Conservation (phyloP, 1,140 invertebrate species). For the Plutomurus gul region DNA sequence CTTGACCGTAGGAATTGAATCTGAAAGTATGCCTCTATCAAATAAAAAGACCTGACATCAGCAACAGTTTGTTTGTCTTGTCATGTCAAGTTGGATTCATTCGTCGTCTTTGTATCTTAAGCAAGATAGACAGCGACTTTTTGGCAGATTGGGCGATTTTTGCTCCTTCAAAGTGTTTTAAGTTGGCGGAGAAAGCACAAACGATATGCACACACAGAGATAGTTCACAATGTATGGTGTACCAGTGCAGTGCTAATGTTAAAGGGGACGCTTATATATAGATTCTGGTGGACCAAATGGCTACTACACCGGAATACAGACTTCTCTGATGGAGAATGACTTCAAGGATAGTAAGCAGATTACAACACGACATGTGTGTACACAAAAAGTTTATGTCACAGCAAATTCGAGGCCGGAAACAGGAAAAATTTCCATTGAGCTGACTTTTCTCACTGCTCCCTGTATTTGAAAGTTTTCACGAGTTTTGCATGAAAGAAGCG, state of each 20-base stretch:
- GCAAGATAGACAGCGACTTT: slow-evolving; percentile 1
- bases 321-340: too few species aligned
- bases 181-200: background rate
- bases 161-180: background rate
- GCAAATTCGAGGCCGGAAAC: slow-evolving; percentile 22
- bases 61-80: slow-evolving; percentile 28
- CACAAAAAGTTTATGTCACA: slow-evolving; percentile 27
- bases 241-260: background rate
- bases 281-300: background rate
- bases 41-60: slow-evolving; percentile 24
- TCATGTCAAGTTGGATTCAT: background rate
- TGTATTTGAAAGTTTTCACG: background rate
- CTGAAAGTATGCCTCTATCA: background rate
- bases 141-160: slow-evolving; percentile 16
- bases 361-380: slow-evolving; percentile 6
- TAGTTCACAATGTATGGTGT: background rate
- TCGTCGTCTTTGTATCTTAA: background rate
- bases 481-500: slow-evolving; percentile 23
- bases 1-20: background rate
- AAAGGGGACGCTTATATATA: background rate
- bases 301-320: too few species aligned
- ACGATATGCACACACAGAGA: background rate
- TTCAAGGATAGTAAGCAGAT: slow-evolving; percentile 12
- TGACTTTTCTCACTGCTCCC: slow-evolving; percentile 3
- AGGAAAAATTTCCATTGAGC: slow-evolving; percentile 11